Conservation (phyloP, 2,797 vertebrate genomes). For the Luscinia luscinia region DNA sequence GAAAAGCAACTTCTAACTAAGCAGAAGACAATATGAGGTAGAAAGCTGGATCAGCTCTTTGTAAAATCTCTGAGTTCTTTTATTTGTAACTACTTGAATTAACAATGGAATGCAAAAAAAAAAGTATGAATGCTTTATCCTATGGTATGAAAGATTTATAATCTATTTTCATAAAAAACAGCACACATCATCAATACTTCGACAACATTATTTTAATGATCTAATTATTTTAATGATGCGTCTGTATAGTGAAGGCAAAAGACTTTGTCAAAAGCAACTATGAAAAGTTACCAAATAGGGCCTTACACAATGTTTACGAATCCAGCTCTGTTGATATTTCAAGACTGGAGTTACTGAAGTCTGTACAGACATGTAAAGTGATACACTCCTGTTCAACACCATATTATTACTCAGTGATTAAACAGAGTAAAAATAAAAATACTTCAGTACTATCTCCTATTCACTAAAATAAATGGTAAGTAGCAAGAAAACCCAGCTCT, state of each 20-base stretch:
- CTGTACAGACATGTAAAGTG: neutral
- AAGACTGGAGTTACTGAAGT: neutral
- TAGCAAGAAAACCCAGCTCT: neutral
- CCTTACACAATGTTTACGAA: neutral
- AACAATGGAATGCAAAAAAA: neutral
- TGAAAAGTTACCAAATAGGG: neutral
- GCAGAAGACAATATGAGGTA: neutral
- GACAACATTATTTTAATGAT: neutral
- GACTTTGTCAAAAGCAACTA: neutral
- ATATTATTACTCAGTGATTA: neutral
- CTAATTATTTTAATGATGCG: neutral
- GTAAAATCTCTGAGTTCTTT: neutral
- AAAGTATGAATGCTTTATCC: neutral
- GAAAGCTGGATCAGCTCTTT: neutral
- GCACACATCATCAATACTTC: neutral
- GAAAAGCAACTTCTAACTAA: neutral
- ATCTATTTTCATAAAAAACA: neutral
- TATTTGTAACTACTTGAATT: neutral
- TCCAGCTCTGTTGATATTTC: neutral
- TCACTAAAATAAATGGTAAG: neutral
- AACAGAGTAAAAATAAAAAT: neutral
- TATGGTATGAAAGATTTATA: neutral
- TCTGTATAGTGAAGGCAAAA: neutral
- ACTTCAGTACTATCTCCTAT: neutral
- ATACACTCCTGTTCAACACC: neutral